Percentiles rank a stretch among this genome's conserved stretches.
Evolutionary conservation across 2,888 invertebrate genomes (phyloP).

Genomic region (Coenonympha arcania): DNA sequence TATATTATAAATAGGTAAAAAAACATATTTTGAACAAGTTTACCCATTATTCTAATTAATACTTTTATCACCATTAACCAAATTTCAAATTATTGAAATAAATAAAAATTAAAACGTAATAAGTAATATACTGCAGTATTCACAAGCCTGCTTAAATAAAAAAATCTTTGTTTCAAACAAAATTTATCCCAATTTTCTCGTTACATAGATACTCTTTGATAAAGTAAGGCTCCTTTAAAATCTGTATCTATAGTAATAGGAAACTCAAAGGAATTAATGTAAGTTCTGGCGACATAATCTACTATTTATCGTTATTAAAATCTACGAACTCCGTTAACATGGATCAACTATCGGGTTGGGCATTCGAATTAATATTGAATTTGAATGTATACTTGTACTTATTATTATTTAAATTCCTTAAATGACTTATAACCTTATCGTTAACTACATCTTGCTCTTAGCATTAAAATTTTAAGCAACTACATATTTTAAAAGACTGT

Average conservation of each 20-base stretch:
- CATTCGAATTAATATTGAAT: constrained; percentile 18
- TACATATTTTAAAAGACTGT: not conserved
- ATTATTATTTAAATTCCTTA: not conserved
- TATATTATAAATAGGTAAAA: too few species aligned
- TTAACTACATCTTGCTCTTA: not conserved
- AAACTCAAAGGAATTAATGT: constrained; percentile 40
- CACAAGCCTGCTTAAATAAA: too few species aligned
- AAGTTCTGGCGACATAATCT: constrained; percentile 37
- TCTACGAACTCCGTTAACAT: constrained; percentile 40
- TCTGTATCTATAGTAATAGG: constrained; percentile 38
- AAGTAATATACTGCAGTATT: too few species aligned
- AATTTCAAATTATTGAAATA: too few species aligned
- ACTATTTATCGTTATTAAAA: constrained; percentile 56
- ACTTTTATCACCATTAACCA: too few species aligned
- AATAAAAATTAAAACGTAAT: too few species aligned
- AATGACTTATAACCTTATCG: not conserved
- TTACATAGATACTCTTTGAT: not conserved
- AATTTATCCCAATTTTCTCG: not conserved
- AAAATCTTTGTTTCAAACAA: not conserved
- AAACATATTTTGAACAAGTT: too few species aligned
- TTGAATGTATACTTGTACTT: constrained; percentile 17
- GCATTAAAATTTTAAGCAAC: not conserved
- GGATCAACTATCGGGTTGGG: constrained; percentile 35
- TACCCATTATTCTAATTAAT: too few species aligned
- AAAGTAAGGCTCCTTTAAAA: constrained; percentile 28